Percentiles rank a stretch among this genome's conserved stretches.
These are phyloP conservation scores for Halichondria panicea DNA, from an alignment of 37 sponge, comb jelly and placozoan genomes.

Conservation along the genomic window DNA sequence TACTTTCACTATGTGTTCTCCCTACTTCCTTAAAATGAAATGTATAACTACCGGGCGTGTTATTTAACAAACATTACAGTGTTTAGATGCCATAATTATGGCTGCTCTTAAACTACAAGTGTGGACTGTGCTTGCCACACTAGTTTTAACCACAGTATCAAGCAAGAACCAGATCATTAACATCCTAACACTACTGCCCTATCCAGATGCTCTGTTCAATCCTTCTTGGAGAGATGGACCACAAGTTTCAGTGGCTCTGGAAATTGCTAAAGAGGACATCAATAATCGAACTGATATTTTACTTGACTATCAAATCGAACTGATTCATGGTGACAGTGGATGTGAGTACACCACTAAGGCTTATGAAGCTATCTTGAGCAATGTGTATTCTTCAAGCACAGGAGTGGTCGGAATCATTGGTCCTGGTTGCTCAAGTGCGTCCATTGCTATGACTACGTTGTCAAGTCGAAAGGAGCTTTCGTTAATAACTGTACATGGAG, in stretches of 20 bases:
- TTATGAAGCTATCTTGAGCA: neutral
- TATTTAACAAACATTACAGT: too few relatives aligned
- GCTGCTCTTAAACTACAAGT: too few relatives aligned
- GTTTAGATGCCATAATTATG: too few relatives aligned
- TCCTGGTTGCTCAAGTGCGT: slow-evolving; percentile 11
- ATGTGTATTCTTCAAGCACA: neutral
- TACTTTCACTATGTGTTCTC: too few relatives aligned
- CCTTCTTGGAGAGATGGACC: slow-evolving; percentile 11
- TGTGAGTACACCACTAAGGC: slow-evolving; percentile 4
- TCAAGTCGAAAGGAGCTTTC: neutral
- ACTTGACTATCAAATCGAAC: neutral
- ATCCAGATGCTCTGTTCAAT: neutral
- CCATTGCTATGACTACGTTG: neutral
- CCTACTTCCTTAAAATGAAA: too few relatives aligned
- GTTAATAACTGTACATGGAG: slow-evolving; percentile 5
- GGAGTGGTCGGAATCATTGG: slow-evolving; percentile 27
- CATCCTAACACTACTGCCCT: slow-evolving; percentile 1
- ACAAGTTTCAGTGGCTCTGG: neutral
- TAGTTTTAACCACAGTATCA: too few relatives aligned
- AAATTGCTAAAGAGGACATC: slow-evolving; percentile 6
- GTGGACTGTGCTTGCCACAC: too few relatives aligned
- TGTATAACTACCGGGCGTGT: too few relatives aligned
- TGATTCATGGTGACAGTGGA: slow-evolving; percentile 17
- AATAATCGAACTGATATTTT: slow-evolving; percentile 11
- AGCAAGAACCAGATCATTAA: too few relatives aligned